A percentile compares a stretch with the other conserved stretches of the same genome.
Conservation (phyloP, 2,888 invertebrate genomes). For the Pollenia angustigena region DNA sequence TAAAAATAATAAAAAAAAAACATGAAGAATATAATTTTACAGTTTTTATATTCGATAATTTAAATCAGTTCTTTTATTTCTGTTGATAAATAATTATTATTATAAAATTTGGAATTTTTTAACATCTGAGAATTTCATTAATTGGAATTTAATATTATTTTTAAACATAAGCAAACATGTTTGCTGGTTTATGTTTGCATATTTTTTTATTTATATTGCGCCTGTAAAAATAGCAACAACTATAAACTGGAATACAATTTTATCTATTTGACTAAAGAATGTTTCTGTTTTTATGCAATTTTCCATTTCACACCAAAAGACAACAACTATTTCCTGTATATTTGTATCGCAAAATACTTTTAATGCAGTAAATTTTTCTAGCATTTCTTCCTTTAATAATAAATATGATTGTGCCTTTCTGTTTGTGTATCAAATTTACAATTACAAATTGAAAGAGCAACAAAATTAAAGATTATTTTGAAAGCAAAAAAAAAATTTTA, state of each 20-base stretch:
- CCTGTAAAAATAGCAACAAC: neutral
- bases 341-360: constrained; percentile 8
- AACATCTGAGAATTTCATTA: neutral
- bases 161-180: neutral
- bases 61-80: no score
- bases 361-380: neutral
- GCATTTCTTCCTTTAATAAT: neutral
- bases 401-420: neutral
- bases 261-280: neutral
- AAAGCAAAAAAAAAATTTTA: neutral
- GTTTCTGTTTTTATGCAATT: constrained; percentile 49
- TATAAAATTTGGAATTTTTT: no score
- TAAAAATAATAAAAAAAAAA: no score
- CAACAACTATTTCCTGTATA: constrained; percentile 43
- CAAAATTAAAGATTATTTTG: neutral
- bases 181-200: neutral
- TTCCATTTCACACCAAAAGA: constrained; percentile 56
- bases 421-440: constrained; percentile 7
- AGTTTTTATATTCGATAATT: no score
- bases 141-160: constrained; percentile 18
- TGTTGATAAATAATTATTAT: no score
- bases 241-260: constrained; percentile 14
- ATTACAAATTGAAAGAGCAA: neutral
- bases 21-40: no score
- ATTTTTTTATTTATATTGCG: neutral